A percentile compares a stretch with the other conserved stretches of the same genome.
Conservation (phyloP, 2,797 vertebrate genomes). For the Ctenochaetus hawaiiensis region DNA sequence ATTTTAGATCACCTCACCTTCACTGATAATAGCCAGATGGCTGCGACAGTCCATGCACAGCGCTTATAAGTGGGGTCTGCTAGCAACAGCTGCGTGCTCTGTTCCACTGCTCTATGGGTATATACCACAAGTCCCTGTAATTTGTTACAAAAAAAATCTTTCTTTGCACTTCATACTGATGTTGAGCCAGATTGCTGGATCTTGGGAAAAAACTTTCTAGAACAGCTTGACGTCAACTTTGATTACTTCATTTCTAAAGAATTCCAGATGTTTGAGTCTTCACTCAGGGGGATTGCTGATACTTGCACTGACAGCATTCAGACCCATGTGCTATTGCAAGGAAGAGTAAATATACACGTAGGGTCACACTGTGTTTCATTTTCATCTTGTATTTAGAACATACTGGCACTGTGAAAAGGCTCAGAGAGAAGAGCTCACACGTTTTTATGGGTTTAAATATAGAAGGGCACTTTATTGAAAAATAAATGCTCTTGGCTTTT, state of each 20-base stretch:
- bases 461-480: not conserved
- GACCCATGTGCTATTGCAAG: constrained; percentile 67
- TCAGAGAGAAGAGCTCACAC: not conserved
- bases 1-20: constrained; percentile 68
- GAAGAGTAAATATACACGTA: constrained; percentile 42
- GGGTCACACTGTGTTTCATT: not conserved
- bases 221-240: constrained; percentile 82
- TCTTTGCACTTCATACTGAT: constrained; percentile 53
- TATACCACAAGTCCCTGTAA: constrained; percentile 60
- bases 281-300: constrained; percentile 64
- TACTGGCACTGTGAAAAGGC: not conserved
- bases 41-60: constrained; percentile 66
- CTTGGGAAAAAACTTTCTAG: constrained; percentile 78
- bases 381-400: not conserved
- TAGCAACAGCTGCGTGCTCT: constrained; percentile 76
- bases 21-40: constrained; percentile 76
- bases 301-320: constrained; percentile 74
- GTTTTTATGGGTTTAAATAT: not conserved
- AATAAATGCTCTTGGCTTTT: too few relatives aligned
- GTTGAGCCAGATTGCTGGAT: constrained; percentile 69
- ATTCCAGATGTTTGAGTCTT: constrained; percentile 84
- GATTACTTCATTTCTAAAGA: constrained; percentile 85
- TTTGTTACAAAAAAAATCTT: constrained; percentile 73
- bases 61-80: constrained; percentile 76
- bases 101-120: constrained; percentile 66